phyloP scores from a whole-genome alignment of 2,888 invertebrate species.

The Imbricaverruca yamaguchii region DNA sequence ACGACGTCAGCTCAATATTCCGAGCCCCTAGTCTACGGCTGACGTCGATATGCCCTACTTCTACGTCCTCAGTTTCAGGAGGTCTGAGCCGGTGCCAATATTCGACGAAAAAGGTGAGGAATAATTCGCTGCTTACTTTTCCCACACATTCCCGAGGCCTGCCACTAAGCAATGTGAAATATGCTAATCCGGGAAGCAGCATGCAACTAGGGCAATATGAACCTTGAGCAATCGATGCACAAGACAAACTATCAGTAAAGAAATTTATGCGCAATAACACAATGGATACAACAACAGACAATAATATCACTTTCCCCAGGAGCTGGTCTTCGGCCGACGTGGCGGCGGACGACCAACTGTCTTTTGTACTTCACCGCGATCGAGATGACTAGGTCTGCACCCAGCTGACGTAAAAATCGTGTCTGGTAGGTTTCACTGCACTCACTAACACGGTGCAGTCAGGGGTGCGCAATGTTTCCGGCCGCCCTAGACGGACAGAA shows the following conservation, averaged over 20 bases:
- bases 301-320: constrained; percentile 1
- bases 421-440: background rate
- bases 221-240: too few relatives aligned
- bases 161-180: too few relatives aligned
- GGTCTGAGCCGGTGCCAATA: too few relatives aligned
- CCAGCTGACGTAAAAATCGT: too few relatives aligned
- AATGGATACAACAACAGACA: background rate
- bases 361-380: background rate
- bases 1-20: background rate
- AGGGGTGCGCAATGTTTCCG: background rate
- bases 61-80: too few relatives aligned
- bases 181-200: too few relatives aligned
- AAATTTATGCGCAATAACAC: background rate
- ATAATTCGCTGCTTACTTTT: too few relatives aligned
- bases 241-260: background rate
- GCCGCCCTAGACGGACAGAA: too few relatives aligned
- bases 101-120: too few relatives aligned
- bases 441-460: background rate
- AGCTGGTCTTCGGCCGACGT: background rate
- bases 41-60: too few relatives aligned
- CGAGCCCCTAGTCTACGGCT: background rate
- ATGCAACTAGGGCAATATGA: too few relatives aligned
- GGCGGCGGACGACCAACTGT: background rate
- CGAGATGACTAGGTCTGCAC: background rate
- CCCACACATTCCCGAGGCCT: too few relatives aligned